phyloP scores from a whole-genome alignment of 2,888 invertebrate genomes.

The Magallana nippona region DNA sequence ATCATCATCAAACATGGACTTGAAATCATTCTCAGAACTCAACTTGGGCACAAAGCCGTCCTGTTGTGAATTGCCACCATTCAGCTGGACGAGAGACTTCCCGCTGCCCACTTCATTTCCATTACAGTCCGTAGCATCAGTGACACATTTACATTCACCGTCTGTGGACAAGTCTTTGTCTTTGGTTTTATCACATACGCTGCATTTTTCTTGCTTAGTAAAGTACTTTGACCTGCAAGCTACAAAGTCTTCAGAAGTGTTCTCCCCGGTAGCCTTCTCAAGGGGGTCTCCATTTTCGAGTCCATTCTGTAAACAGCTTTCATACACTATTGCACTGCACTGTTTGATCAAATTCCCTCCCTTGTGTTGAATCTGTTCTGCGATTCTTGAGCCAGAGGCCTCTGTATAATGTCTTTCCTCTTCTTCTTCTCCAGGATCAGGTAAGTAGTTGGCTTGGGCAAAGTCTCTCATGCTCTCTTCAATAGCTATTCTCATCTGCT shows the following conservation, averaged over 20 bases:
- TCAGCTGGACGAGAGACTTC: neutral
- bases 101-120: neutral
- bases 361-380: neutral
- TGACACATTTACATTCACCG: neutral
- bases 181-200: constrained; percentile 13
- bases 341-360: constrained; percentile 11
- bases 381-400: neutral
- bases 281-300: neutral
- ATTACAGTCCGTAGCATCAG: constrained; percentile 7
- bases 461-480: constrained; percentile 62
- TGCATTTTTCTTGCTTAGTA: neutral
- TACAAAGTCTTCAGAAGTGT: neutral
- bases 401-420: neutral
- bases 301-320: neutral
- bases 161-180: neutral
- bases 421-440: neutral
- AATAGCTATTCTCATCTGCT: constrained; percentile 65
- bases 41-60: constrained; percentile 13
- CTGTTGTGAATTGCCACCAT: neutral
- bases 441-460: constrained; percentile 23
- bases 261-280: neutral
- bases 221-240: constrained; percentile 13
- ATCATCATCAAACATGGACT: constrained; percentile 48
- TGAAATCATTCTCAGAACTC: constrained; percentile 31
- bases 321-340: constrained; percentile 28